A percentile compares a stretch with the other conserved stretches of the same genome.
These are phyloP conservation scores for Sarcophaga rosellei DNA, from an alignment of 2,888 invertebrate species.

Conservation along the genomic window DNA sequence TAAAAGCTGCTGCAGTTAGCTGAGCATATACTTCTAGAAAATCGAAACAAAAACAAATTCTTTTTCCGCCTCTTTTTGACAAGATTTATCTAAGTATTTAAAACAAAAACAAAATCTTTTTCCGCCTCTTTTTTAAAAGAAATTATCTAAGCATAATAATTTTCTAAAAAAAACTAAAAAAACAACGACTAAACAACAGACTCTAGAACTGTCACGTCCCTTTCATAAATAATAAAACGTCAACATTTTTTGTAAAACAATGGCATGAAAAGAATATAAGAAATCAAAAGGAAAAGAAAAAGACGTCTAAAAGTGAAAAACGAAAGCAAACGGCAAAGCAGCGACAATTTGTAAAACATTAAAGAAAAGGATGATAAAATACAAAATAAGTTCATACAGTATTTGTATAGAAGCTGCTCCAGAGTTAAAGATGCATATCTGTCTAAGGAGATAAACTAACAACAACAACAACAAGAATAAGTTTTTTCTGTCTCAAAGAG, in stretches of 20 bases:
- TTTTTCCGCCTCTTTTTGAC: too few relatives aligned
- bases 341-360: constrained; percentile 1
- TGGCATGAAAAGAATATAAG: background rate
- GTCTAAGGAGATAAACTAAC: too few relatives aligned
- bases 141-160: constrained; percentile 52
- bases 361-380: background rate
- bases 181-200: constrained; percentile 8
- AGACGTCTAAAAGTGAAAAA: constrained; percentile 7
- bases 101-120: constrained; percentile 15
- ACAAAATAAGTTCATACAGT: too few relatives aligned
- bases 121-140: constrained; percentile 37
- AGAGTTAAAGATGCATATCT: too few relatives aligned
- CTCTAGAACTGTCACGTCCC: constrained; percentile 24
- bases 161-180: constrained; percentile 12
- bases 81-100: too few relatives aligned
- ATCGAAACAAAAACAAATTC: too few relatives aligned
- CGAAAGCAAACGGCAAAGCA: background rate
- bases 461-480: too few relatives aligned
- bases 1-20: too few relatives aligned
- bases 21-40: too few relatives aligned
- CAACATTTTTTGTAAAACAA: constrained; percentile 2
- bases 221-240: constrained; percentile 62
- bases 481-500: too few relatives aligned
- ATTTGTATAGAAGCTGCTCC: too few relatives aligned
- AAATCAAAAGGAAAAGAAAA: background rate